Evolutionary conservation across 2,113 vertebrate genomes (phyloP).

Genomic region (Eulacestoma nigropectus): DNA sequence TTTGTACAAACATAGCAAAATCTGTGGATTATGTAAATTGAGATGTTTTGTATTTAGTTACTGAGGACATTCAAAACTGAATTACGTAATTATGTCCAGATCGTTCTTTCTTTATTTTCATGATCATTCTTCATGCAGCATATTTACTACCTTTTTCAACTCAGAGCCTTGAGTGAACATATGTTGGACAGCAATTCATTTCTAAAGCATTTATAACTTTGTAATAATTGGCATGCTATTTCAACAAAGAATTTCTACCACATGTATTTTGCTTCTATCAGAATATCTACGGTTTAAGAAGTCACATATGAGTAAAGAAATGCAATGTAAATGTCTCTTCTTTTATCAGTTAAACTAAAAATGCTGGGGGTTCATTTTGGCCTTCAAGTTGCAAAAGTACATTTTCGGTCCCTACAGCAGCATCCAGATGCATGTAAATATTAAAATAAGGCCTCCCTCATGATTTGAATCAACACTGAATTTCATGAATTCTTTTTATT

Average conservation of each 20-base stretch:
- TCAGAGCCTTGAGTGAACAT: background rate
- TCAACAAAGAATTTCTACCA: background rate
- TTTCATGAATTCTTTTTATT: accelerated
- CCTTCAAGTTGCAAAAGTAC: background rate
- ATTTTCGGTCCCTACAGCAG: background rate
- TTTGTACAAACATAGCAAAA: slow-evolving; percentile 35
- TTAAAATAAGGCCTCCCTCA: background rate
- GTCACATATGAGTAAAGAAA: background rate
- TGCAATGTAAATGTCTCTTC: background rate
- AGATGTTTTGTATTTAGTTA: slow-evolving; percentile 37
- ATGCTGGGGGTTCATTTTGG: background rate
- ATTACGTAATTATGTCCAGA: slow-evolving; percentile 49
- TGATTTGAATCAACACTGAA: background rate
- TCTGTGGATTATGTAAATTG: slow-evolving; percentile 27
- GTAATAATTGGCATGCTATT: background rate
- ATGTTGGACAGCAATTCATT: background rate
- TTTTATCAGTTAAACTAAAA: background rate
- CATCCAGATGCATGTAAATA: background rate
- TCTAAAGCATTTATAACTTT: background rate
- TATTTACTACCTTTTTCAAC: background rate
- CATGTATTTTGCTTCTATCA: background rate
- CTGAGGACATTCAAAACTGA: slow-evolving; percentile 40
- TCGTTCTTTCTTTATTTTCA: background rate
- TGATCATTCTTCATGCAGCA: background rate
- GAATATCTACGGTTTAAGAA: background rate